Evolutionary conservation across 2,888 invertebrate genomes (phyloP).

Genomic region (Copidosoma aretas): DNA sequence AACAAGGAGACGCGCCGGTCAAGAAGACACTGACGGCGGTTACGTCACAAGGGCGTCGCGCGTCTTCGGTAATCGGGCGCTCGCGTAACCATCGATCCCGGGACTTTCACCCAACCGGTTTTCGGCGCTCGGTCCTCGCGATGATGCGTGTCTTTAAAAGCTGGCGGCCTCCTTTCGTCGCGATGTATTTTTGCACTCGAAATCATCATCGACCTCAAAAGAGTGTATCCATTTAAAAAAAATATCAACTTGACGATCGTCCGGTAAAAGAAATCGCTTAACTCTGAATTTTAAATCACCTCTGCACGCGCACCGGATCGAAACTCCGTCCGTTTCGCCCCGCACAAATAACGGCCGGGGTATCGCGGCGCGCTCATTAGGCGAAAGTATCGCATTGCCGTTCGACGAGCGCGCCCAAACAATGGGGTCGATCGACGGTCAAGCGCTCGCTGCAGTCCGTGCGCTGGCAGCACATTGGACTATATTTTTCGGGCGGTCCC

Average conservation of each 20-base stretch:
- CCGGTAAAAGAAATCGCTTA: no score
- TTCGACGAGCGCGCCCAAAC: neutral
- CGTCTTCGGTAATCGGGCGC: neutral
- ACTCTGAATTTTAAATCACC: no score
- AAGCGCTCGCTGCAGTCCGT: constrained; percentile 11
- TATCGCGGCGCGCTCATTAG: constrained; percentile 19
- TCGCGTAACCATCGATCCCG: constrained; percentile 23
- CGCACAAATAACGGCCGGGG: neutral
- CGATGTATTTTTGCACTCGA: no score
- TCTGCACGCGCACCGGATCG: neutral
- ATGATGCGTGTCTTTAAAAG: no score
- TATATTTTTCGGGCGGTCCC: constrained; percentile 35
- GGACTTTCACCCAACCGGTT: constrained; percentile 32
- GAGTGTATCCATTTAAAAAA: no score
- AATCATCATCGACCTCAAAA: no score
- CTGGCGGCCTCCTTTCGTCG: no score
- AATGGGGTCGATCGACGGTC: constrained; percentile 32
- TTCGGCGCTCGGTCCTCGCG: neutral
- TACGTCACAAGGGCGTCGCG: neutral
- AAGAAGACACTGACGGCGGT: neutral
- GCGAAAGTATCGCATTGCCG: constrained; percentile 28
- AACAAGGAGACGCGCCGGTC: neutral
- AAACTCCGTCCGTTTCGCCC: neutral
- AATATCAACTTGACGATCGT: no score
- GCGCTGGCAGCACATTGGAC: neutral